Evolutionary conservation across 2,888 invertebrate species (phyloP).

Genomic region (Hirudinaria manillensis): DNA sequence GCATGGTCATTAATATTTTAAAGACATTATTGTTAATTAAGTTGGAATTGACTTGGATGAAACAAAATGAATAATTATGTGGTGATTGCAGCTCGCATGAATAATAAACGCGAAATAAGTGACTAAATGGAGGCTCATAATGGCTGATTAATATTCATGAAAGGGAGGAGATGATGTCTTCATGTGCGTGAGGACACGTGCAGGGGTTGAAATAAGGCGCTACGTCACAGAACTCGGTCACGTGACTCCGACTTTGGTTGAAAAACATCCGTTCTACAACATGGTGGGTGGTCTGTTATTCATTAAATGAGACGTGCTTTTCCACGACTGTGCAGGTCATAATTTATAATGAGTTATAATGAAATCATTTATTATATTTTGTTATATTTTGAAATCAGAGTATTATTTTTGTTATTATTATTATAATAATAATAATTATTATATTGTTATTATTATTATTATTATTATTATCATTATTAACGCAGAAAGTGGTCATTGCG

Average conservation of each 20-base stretch:
- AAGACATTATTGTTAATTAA: not conserved
- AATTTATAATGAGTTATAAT: not conserved
- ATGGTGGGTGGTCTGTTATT: conserved; percentile 27
- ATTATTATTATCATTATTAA: too few relatives aligned
- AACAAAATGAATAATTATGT: not conserved
- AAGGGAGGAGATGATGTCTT: conserved; percentile 41
- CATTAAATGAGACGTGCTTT: too few relatives aligned
- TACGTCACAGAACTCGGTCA: conserved; percentile 37
- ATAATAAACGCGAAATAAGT: not conserved
- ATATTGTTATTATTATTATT: too few relatives aligned
- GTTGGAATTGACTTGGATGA: not conserved
- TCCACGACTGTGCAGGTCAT: not conserved
- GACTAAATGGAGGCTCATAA: not conserved
- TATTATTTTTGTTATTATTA: not conserved
- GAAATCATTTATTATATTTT: too few relatives aligned
- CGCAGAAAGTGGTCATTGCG: too few relatives aligned
- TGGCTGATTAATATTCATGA: not conserved
- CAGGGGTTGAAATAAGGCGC: conserved; percentile 30
- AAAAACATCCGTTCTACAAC: conserved; percentile 30
- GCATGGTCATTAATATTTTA: too few relatives aligned
- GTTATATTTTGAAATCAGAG: too few relatives aligned
- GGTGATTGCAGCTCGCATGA: not conserved
- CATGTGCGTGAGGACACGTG: conserved; percentile 33
- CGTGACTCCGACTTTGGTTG: conserved; percentile 31
- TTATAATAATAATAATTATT: too few relatives aligned